A percentile compares a stretch with the other conserved stretches of the same genome.
Evolutionary conservation across 2,888 invertebrate genomes (phyloP).

Genomic region (Heliconius erato): DNA sequence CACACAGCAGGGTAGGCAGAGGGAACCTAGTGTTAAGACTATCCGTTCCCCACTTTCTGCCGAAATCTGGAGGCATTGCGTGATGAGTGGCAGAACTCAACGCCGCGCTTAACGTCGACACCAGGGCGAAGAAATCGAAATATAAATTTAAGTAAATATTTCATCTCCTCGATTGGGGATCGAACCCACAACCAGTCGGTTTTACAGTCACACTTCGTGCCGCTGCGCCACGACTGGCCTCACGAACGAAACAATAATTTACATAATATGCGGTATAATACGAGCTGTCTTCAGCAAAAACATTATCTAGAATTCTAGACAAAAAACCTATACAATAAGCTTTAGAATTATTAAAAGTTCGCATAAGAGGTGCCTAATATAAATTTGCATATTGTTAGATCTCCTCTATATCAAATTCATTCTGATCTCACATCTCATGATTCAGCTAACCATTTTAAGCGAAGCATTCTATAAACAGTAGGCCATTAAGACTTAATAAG

Average conservation of each 20-base stretch:
- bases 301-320: background rate
- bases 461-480: conserved; percentile 27
- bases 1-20: too few relatives aligned
- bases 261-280: background rate
- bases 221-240: too few relatives aligned
- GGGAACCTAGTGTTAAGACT: too few relatives aligned
- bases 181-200: too few relatives aligned
- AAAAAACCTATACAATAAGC: background rate
- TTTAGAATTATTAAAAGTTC: background rate
- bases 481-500: conserved; percentile 13
- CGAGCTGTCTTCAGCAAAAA: background rate
- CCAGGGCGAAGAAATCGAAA: too few relatives aligned
- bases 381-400: conserved; percentile 25
- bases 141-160: too few relatives aligned
- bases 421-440: conserved; percentile 74
- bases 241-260: background rate
- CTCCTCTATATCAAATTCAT: conserved; percentile 40
- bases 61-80: too few relatives aligned
- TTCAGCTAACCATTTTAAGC: conserved; percentile 67
- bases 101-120: too few relatives aligned
- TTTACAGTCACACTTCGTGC: too few relatives aligned
- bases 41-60: too few relatives aligned
- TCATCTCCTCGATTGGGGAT: too few relatives aligned
- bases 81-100: too few relatives aligned
- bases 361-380: conserved; percentile 14